Evolutionary conservation across 2,888 invertebrate species (phyloP).

Genomic region (Axea sp.): DNA sequence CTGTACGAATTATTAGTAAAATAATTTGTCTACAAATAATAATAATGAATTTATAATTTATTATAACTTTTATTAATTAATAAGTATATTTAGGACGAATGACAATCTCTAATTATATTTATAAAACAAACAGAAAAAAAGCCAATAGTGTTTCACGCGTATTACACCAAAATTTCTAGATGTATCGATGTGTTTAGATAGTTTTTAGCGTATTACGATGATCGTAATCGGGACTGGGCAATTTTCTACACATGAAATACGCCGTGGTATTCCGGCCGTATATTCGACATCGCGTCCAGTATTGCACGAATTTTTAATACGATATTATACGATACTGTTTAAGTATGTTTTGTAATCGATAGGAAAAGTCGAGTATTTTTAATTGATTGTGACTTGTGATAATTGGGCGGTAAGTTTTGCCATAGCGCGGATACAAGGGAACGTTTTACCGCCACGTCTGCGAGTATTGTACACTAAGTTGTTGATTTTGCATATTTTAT

Average conservation of each 20-base stretch:
- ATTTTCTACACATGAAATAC: constrained; percentile 30
- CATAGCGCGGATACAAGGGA: constrained; percentile 20
- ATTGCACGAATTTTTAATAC: constrained; percentile 39
- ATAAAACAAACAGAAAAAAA: too few species aligned
- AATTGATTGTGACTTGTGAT: constrained; percentile 46
- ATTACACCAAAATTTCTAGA: constrained; percentile 56
- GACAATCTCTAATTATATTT: too few species aligned
- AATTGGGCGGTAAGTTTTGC: constrained; percentile 38
- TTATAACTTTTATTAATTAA: too few species aligned
- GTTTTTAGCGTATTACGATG: constrained; percentile 30
- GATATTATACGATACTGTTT: constrained; percentile 24
- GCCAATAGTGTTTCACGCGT: constrained; percentile 51
- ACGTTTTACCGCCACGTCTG: not conserved
- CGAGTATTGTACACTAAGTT: constrained; percentile 45
- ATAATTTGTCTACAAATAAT: too few species aligned
- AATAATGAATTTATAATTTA: too few species aligned
- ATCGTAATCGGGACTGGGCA: constrained; percentile 50
- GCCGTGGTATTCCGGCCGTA: constrained; percentile 18
- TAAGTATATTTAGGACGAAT: too few species aligned
- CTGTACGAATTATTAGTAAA: too few species aligned
- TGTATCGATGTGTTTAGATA: constrained; percentile 47
- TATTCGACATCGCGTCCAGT: constrained; percentile 45
- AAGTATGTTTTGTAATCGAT: constrained; percentile 36
- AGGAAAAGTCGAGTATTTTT: constrained; percentile 33
- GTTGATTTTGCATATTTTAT: constrained; percentile 54